phyloP scores from a whole-genome alignment of 2,797 vertebrate genomes.

The Sebastolobus alascanus region DNA sequence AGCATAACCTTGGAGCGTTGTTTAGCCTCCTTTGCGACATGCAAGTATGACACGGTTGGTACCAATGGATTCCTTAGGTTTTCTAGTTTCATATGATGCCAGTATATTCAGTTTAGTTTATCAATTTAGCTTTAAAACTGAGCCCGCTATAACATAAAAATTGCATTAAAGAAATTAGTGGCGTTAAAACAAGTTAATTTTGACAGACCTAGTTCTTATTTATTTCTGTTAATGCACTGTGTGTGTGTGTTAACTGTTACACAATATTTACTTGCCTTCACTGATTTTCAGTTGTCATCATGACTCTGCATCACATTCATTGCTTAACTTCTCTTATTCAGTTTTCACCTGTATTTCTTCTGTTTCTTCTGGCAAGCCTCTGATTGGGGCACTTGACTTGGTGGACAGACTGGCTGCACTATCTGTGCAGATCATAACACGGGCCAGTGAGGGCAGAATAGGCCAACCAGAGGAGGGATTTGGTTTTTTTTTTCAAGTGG shows the following conservation, averaged over 20 bases:
- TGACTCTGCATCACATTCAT: conserved; percentile 32
- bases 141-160: too few species aligned
- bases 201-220: background rate
- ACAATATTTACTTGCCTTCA: background rate
- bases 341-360: background rate
- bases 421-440: conserved; percentile 55
- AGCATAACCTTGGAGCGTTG: too few species aligned
- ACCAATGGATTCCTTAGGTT: too few species aligned
- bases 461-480: conserved; percentile 60
- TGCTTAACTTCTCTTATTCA: conserved; percentile 26
- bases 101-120: too few species aligned
- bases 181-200: too few species aligned
- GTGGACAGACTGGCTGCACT: conserved; percentile 34
- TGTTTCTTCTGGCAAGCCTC: conserved; percentile 13
- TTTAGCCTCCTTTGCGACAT: too few species aligned
- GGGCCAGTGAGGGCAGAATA: conserved; percentile 67
- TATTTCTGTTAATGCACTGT: background rate
- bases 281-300: conserved; percentile 9
- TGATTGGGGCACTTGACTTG: conserved; percentile 27
- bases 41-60: too few species aligned
- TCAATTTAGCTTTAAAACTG: too few species aligned
- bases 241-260: background rate
- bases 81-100: too few species aligned
- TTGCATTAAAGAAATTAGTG: too few species aligned
- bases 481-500: conserved; percentile 65